Evolutionary conservation across 1,140 invertebrate species (phyloP).

Genomic region (Pantala flavescens): DNA sequence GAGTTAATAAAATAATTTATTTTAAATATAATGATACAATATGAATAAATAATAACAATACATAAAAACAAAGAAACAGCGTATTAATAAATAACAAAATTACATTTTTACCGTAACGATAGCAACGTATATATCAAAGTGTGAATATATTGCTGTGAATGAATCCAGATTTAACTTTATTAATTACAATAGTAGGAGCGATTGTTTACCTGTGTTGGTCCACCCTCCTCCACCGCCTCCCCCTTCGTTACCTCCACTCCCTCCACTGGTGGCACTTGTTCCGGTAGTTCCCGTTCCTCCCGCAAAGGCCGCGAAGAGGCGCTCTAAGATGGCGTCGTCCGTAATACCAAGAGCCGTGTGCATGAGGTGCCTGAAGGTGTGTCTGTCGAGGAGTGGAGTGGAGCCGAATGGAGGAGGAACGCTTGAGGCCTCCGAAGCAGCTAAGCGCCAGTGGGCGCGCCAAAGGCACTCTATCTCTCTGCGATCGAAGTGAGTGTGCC

Average conservation of each 20-base stretch:
- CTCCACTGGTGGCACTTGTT: neutral
- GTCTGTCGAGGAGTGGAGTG: neutral
- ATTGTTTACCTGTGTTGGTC: neutral
- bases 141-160: too few species aligned
- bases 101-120: too few species aligned
- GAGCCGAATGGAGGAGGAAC: neutral
- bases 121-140: too few species aligned
- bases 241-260: neutral
- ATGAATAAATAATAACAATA: too few species aligned
- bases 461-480: neutral
- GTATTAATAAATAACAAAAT: too few species aligned
- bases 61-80: too few species aligned
- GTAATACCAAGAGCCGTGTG: neutral
- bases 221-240: neutral
- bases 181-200: too few species aligned
- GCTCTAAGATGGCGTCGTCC: neutral
- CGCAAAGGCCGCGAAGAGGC: constrained; percentile 1
- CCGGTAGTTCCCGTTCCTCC: neutral
- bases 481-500: neutral
- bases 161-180: too few species aligned
- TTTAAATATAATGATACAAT: too few species aligned
- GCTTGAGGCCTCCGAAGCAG: neutral
- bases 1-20: too few species aligned
- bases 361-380: neutral
- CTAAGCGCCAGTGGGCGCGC: neutral